Percentiles rank a stretch among this genome's conserved stretches.
phyloP scores from a whole-genome alignment of 2,888 invertebrate species.

The Alviniconcha strummeri region DNA sequence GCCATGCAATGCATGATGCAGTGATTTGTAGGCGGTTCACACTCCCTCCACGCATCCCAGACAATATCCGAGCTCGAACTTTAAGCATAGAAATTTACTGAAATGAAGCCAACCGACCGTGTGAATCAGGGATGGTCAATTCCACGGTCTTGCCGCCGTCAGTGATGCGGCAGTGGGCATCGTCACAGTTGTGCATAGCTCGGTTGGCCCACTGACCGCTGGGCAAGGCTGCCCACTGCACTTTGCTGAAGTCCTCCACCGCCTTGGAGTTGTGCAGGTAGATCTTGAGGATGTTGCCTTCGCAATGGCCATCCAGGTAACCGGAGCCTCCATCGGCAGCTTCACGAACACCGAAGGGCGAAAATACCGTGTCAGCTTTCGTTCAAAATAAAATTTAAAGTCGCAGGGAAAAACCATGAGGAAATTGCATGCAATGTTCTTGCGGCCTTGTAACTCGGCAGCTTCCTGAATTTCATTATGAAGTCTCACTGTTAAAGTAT shows the following conservation, averaged over 20 bases:
- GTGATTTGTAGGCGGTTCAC: too few species aligned
- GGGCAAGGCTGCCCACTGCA: constrained; percentile 52
- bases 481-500: too few species aligned
- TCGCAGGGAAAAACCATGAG: too few species aligned
- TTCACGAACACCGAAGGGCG: constrained; percentile 20
- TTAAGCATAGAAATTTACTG: too few species aligned
- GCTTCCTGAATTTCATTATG: too few species aligned
- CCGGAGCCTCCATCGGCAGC: constrained; percentile 58
- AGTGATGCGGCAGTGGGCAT: constrained; percentile 45
- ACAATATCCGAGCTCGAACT: too few species aligned
- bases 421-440: too few species aligned
- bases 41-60: too few species aligned
- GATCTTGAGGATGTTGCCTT: constrained; percentile 48
- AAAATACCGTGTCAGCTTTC: too few species aligned
- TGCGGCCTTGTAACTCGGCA: too few species aligned
- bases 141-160: constrained; percentile 50
- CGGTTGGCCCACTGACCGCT: constrained; percentile 39
- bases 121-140: constrained; percentile 50
- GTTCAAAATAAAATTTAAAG: too few species aligned
- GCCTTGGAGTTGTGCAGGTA: constrained; percentile 54
- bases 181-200: constrained; percentile 51
- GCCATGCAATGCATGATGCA: too few species aligned
- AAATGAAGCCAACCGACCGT: constrained; percentile 42
- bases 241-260: constrained; percentile 43
- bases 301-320: constrained; percentile 50